Evolutionary conservation across 2,888 invertebrate species (phyloP).

Genomic region (Coenonympha arcania): DNA sequence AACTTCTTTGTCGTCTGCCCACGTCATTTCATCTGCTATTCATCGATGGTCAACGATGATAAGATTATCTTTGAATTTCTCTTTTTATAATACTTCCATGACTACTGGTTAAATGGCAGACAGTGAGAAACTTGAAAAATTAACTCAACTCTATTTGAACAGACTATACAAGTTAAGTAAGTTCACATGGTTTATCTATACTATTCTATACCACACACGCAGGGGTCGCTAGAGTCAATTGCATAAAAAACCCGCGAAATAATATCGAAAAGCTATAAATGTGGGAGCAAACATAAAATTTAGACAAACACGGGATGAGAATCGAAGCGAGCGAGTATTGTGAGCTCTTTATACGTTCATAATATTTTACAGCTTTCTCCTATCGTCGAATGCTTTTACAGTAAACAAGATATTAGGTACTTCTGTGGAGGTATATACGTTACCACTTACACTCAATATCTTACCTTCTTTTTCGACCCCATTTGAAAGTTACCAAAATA

Average conservation of each 20-base stretch:
- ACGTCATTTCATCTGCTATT: too few relatives aligned
- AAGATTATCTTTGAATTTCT: too few relatives aligned
- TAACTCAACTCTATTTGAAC: too few relatives aligned
- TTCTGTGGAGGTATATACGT: not conserved
- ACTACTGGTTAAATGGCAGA: too few relatives aligned
- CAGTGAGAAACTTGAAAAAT: too few relatives aligned
- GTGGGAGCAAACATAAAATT: conserved; percentile 63
- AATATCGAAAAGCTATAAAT: conserved; percentile 71
- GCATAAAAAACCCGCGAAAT: conserved; percentile 64
- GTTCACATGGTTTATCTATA: conserved; percentile 37
- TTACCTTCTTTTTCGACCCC: too few relatives aligned
- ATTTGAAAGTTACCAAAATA: too few relatives aligned
- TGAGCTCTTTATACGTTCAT: conserved; percentile 63
- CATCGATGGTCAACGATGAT: too few relatives aligned
- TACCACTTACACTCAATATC: too few relatives aligned
- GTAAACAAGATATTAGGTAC: conserved; percentile 20
- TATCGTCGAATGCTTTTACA: conserved; percentile 53
- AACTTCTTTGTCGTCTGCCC: too few relatives aligned
- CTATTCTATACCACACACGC: conserved; percentile 29
- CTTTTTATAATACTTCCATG: too few relatives aligned
- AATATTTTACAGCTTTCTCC: conserved; percentile 65
- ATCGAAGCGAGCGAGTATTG: conserved; percentile 69
- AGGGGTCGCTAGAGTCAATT: conserved; percentile 43
- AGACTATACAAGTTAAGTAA: not conserved
- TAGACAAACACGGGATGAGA: conserved; percentile 66